Percentiles rank a stretch among this genome's conserved stretches.
These are phyloP conservation scores for Fregata magnificens DNA, from an alignment of 2,113 vertebrate genomes.

Conservation along the genomic window DNA sequence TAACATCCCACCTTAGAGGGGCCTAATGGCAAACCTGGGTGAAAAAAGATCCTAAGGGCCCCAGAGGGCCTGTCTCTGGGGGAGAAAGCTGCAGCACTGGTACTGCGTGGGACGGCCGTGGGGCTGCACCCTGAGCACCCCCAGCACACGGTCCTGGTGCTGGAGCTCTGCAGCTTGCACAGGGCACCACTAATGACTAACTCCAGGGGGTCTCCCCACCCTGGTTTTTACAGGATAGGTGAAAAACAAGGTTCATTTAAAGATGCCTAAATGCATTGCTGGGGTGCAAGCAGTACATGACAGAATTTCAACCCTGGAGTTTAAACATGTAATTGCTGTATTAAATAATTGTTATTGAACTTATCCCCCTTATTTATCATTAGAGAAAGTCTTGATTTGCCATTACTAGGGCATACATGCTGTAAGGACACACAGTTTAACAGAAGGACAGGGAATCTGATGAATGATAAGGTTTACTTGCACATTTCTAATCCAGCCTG, in stretches of 20 bases:
- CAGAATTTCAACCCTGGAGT: background rate
- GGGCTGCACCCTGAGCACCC: background rate
- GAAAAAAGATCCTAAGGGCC: background rate
- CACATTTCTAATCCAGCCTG: background rate
- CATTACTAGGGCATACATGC: background rate
- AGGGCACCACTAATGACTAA: background rate
- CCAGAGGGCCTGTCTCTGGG: background rate
- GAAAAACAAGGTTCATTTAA: background rate
- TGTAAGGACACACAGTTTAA: background rate
- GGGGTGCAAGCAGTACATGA: background rate
- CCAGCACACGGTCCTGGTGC: fast-evolving
- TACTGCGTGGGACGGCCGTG: fast-evolving
- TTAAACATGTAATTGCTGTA: background rate
- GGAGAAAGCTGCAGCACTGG: background rate
- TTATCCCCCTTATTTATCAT: background rate
- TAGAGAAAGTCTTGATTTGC: background rate
- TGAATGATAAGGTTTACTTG: background rate
- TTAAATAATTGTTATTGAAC: background rate
- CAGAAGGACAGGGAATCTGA: background rate
- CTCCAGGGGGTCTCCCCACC: background rate
- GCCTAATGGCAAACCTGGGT: background rate
- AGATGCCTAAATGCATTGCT: background rate
- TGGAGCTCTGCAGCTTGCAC: background rate
- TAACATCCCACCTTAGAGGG: background rate
- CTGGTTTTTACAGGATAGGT: background rate